Percentiles rank a stretch among this genome's conserved stretches.
Evolutionary conservation across 1,140 invertebrate genomes (phyloP).

Genomic region (Agrypnia vestita): DNA sequence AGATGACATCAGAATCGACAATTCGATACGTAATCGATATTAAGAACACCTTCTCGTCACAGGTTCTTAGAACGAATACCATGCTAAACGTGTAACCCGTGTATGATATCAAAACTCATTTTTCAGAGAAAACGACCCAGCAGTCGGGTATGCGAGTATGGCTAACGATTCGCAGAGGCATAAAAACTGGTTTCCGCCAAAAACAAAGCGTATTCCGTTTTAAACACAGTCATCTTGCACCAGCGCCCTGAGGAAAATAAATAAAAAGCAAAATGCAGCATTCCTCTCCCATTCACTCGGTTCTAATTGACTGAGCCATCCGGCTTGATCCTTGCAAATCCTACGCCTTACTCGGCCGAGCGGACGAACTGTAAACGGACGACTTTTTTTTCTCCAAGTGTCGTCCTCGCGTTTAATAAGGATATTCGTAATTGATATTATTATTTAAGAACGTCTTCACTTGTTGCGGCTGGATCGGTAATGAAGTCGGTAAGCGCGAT

Average conservation of each 20-base stretch:
- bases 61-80: too few relatives aligned
- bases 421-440: too few relatives aligned
- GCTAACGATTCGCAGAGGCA: neutral
- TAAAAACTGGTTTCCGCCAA: constrained; percentile 50
- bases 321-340: constrained; percentile 33
- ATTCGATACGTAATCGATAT: too few relatives aligned
- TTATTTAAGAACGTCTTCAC: too few relatives aligned
- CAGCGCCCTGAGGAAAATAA: constrained; percentile 28
- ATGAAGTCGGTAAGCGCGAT: too few relatives aligned
- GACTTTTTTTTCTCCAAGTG: neutral
- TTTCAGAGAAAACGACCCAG: neutral
- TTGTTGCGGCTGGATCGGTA: too few relatives aligned
- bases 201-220: constrained; percentile 46
- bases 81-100: neutral
- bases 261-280: constrained; percentile 48
- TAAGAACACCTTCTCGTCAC: too few relatives aligned
- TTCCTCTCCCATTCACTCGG: constrained; percentile 48
- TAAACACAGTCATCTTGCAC: constrained; percentile 34
- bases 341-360: neutral
- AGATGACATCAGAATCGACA: too few relatives aligned
- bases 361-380: constrained; percentile 25
- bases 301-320: constrained; percentile 45
- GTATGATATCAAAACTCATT: constrained; percentile 10
- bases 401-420: too few relatives aligned
- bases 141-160: constrained; percentile 5